Base-by-base conservation (phyloP, 2,888 invertebrate species). In the Agonum fuliginosum region DNA sequence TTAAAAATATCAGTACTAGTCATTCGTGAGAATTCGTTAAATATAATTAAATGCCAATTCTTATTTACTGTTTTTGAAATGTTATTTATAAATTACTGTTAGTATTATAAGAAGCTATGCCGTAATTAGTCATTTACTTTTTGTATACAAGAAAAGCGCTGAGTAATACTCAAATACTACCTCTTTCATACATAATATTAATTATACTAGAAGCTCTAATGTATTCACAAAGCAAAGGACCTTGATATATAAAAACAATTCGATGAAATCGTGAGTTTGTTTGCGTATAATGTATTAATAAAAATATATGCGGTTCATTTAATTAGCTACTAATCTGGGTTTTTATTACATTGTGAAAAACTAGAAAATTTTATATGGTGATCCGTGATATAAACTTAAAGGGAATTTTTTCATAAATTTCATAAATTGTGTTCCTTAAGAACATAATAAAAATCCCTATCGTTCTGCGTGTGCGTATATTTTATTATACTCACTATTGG, bases 181-280 rank as follows among this genome's bases (percentile, higher is more conserved):
- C 24, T 22, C 22, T 24, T 22, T 54, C n/a, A 27, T 54, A 54
- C 20, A 22, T 51, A 24, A 8, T 51, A 22, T 54, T 20, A 54
- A 54, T 54, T n/a, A 20, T 48, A 10, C 48, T 19, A 6, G n/a
- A n/a, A 51, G 54, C 12, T 19, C n/a, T 48, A 54, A 54, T 54
- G 12, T 54, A 54, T 54, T 24, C 24, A 24, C 54, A 24, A n/a
- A 24, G n/a, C n/a, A 54, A 12, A 54, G 22, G 24, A 27, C 54
- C 54, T 54, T 54, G 54, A 54, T 54, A 54, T 54, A 54, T 54
- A 54, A 54, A 24, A 22, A n/a, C 12, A 54, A 54, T 24, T 22
- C 3, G 20, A 10, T 54, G 22, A 54, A 54, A 54, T 22, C 54
- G 54, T 54, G 54, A 54, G 24, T 22, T 22, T 22, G 22, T 22